Evolutionary conservation across 2,797 vertebrate genomes (phyloP), one percentile per base, ranked within the genome.

Genomic region (Cheirogaleus major): DNA sequence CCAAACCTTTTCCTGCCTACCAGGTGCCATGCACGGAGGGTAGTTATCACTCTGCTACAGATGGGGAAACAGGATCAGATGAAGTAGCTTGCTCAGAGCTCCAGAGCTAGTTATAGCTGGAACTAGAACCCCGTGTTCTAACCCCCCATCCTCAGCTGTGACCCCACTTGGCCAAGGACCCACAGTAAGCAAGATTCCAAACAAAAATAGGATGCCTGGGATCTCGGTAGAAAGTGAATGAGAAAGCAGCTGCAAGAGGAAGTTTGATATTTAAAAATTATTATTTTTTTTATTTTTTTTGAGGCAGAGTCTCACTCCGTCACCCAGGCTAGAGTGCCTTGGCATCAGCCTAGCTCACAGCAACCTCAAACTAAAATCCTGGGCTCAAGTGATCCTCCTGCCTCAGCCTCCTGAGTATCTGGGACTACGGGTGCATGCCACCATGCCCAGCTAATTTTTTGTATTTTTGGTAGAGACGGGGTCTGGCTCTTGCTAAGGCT

Each of bases 221-320:
- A 6, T 89, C 48, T 35, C 48, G 32, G 89, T 38, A 61, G 82
- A 45, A 81, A 45, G 61, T 6, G 70, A 89, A 57, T 14, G 23
- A 63, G 84, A 86, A 91, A 69, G 72, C 25, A 70, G 50, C 30
- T 27, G 18, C 12, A 81, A 83, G 65, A 87, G 59, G 76, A 88
- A 72, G 7, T 81, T 35, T 4, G 20, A 12, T 67, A 35, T 43
- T 78, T 91, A 12, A 65, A 59, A 76, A 32, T 38, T 38, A 10
- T 45, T 45, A 45, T 45, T 45, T 45, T 45, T 45, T 45, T 11
- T 10, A 45, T 45, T 45, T 45, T 45, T 45, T 45, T 45, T 45
- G 45, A 45, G 45, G 11, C 45, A 45, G 45, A 45, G 45, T 45
- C 45, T 45, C 45, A 45, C 45, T 45, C 45, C 2, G 9, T 45